Evolutionary conservation across 1,140 invertebrate species (phyloP).

Genomic region (Drosophila navojoa): DNA sequence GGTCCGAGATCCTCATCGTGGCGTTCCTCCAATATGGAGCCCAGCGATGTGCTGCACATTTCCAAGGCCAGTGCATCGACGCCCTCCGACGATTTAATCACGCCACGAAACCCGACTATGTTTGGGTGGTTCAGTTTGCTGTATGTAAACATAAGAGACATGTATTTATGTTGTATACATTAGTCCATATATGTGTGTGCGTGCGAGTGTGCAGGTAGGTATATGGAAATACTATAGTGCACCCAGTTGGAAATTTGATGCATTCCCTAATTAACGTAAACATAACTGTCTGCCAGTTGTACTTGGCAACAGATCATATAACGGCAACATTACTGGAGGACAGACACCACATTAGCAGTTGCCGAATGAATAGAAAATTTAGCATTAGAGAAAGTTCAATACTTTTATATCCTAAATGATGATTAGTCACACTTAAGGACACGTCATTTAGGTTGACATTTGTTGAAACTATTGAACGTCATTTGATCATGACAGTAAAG

Average conservation of each 20-base stretch:
- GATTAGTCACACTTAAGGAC: background rate
- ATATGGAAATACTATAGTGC: background rate
- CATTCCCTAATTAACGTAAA: background rate
- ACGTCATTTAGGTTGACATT: background rate
- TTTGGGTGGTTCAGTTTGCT: conserved; percentile 91
- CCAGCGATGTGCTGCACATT: conserved; percentile 87
- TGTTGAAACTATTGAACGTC: background rate
- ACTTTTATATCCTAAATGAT: too few relatives aligned
- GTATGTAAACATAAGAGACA: conserved; percentile 64
- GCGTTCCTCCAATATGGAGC: conserved; percentile 89
- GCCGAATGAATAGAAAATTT: too few relatives aligned
- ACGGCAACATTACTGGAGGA: too few relatives aligned
- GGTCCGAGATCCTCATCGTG: conserved; percentile 86
- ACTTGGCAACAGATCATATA: too few relatives aligned
- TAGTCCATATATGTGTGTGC: background rate
- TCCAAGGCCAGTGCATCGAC: conserved; percentile 89
- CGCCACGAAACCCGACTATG: conserved; percentile 91
- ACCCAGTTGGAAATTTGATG: conserved; percentile 1
- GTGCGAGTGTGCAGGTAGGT: background rate
- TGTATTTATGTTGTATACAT: background rate
- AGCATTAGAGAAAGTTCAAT: too few relatives aligned
- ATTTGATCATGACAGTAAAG: background rate
- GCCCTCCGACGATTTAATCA: conserved; percentile 86
- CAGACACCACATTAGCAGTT: too few relatives aligned
- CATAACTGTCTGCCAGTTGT: background rate